Conservation (phyloP, 2,113 vertebrate species). For the Meleagris gallopavo region DNA sequence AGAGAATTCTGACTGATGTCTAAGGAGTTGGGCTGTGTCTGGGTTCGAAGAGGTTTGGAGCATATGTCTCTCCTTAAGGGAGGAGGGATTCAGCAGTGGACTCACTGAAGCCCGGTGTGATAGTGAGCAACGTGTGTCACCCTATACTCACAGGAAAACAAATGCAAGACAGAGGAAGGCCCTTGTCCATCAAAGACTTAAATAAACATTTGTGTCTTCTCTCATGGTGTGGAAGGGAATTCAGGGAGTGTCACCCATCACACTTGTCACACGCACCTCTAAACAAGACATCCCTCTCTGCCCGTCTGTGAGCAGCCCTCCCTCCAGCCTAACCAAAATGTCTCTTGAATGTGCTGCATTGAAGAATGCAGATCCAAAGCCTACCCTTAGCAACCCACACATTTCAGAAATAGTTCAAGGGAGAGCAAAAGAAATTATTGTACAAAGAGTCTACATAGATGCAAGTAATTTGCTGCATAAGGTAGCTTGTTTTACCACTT, state of each 20-base stretch:
- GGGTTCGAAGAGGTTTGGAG: background rate
- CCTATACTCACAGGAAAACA: background rate
- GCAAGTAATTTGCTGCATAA: background rate
- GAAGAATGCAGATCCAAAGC: background rate
- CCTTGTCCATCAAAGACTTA: background rate
- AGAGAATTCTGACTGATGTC: background rate
- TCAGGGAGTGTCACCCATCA: background rate
- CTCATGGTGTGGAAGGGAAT: background rate
- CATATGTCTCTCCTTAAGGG: background rate
- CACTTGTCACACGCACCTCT: rapidly evolving
- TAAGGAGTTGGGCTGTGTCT: background rate
- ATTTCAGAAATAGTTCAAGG: background rate
- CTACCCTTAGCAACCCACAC: background rate
- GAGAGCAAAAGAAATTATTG: background rate
- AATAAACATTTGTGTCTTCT: background rate
- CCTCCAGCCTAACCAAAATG: background rate
- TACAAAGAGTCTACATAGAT: background rate
- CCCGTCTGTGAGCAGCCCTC: background rate
- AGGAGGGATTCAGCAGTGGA: background rate
- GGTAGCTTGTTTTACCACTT: background rate
- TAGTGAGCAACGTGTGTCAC: background rate
- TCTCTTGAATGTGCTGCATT: background rate
- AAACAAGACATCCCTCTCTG: background rate
- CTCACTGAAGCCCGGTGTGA: background rate
- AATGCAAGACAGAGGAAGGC: background rate